Base-by-base conservation (phyloP, 2,888 invertebrate genomes). In the Alloplasta piceator region DNA sequence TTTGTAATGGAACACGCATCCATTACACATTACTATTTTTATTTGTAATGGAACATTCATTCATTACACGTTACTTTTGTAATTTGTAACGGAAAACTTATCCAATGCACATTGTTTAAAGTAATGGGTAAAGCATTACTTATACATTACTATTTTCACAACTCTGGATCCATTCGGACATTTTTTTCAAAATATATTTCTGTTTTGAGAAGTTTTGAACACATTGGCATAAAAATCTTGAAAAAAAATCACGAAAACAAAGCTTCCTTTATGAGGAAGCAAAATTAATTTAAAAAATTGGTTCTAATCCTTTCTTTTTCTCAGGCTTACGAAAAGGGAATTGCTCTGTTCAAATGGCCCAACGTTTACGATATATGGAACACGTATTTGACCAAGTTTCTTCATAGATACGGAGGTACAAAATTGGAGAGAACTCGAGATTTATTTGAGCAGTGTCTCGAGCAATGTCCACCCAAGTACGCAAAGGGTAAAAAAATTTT, bases 361-460 rank as follows among this genome's bases (percentile, higher is more conserved):
- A 98, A 99, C 94, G 99, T 99, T 0, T 99, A 96, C 92, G 99
- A 99, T 89, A 98, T 99, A 87, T 99, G 99, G 99, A 99, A 99
- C 91, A 98, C 98, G 0, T 99, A 99, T 93, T 94, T 99, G 61
- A 97, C 97, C 2, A 99, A 99, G 93, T 99, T 99, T 93, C 94
- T 99, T 76, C 96, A 96, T 86, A 95, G 99, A 84, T 99, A 99
- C 93, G 98, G 97, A 16, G 99, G 99, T 9, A 94, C 95, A 0
- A 99, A 99, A 93, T 93, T 99, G 85, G 99, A 99, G 92, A 94
- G 99, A 89, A 97, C 99, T 0, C 94, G 99, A 87, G 99, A 99
- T 94, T 94, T 99, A 80, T 99, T 99, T 94, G 99, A 99, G 91
- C 99, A 99, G 88, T 99, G 99, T 92, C 93, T 99, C 71, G 99